These are phyloP conservation scores for Sparus aurata DNA, from an alignment of 2,797 vertebrate genomes.

Conservation along the genomic window DNA sequence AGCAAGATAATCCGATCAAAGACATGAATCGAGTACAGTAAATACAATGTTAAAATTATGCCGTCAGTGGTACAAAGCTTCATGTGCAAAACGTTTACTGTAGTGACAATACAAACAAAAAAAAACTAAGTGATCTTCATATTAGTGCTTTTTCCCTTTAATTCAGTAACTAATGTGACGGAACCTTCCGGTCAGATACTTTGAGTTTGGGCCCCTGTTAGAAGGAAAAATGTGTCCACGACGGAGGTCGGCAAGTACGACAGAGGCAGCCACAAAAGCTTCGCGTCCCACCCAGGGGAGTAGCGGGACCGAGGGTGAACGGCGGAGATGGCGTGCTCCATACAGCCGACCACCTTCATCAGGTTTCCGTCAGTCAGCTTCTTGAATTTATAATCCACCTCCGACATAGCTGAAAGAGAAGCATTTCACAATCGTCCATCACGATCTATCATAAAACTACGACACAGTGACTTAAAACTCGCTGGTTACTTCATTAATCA, in stretches of 20 bases:
- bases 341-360: conserved; percentile 86
- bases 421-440: neutral
- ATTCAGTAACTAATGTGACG: too few species aligned
- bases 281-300: conserved; percentile 90
- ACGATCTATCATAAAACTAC: too few species aligned
- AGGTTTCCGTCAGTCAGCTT: conserved; percentile 78
- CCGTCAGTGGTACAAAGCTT: neutral
- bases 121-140: neutral
- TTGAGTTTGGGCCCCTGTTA: conserved; percentile 43
- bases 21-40: neutral
- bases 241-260: conserved; percentile 89
- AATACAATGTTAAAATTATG: neutral
- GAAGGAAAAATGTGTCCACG: conserved; percentile 76
- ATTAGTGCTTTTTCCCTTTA: neutral
- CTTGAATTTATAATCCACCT: conserved; percentile 45
- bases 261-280: conserved; percentile 89
- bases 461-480: too few species aligned
- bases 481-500: too few species aligned
- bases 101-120: neutral
- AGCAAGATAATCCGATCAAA: neutral
- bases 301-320: conserved; percentile 88
- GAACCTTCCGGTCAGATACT: conserved; percentile 46
- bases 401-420: conserved; percentile 55
- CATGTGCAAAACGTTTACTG: neutral
- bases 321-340: conserved; percentile 90